These are phyloP conservation scores for Arnoldichthys spilopterus DNA, from an alignment of 2,797 vertebrate genomes.

Conservation along the genomic window DNA sequence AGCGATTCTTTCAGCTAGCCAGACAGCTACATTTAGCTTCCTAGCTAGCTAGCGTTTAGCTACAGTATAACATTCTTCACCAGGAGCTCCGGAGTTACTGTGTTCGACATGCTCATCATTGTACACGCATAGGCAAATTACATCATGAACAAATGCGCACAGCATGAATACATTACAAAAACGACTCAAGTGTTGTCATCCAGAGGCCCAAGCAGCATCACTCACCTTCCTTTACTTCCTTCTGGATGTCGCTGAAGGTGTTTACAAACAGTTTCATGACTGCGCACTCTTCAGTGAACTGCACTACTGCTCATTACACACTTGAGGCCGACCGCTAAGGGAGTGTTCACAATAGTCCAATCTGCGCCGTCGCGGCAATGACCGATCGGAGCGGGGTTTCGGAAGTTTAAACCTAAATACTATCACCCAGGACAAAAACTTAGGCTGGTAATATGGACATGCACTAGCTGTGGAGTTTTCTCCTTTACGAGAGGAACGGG, in stretches of 20 bases:
- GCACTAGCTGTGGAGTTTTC: not conserved
- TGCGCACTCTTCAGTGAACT: constrained; percentile 67
- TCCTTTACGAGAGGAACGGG: not conserved
- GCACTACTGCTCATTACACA: constrained; percentile 4
- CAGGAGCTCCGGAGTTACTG: not conserved
- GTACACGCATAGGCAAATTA: not conserved
- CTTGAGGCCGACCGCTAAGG: not conserved
- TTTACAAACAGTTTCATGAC: constrained; percentile 87
- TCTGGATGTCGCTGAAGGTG: constrained; percentile 63
- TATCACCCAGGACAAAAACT: too few relatives aligned
- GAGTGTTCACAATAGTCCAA: constrained; percentile 24
- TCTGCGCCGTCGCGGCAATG: constrained; percentile 12
- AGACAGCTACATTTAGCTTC: constrained; percentile 38
- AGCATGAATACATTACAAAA: not conserved
- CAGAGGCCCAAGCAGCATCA: constrained; percentile 41
- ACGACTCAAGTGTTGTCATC: not conserved
- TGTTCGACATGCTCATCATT: not conserved
- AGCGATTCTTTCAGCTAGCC: constrained; percentile 35
- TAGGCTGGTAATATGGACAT: too few relatives aligned
- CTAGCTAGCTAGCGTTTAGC: constrained; percentile 25
- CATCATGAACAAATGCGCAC: not conserved
- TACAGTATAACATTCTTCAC: not conserved
- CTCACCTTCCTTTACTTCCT: constrained; percentile 63
- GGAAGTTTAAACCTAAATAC: too few relatives aligned
- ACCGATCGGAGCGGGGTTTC: too few relatives aligned